A percentile compares a stretch with the other conserved stretches of the same genome.
phyloP scores from a whole-genome alignment of 2,888 invertebrate genomes.

The Marasmarcha lunaedactyla region DNA sequence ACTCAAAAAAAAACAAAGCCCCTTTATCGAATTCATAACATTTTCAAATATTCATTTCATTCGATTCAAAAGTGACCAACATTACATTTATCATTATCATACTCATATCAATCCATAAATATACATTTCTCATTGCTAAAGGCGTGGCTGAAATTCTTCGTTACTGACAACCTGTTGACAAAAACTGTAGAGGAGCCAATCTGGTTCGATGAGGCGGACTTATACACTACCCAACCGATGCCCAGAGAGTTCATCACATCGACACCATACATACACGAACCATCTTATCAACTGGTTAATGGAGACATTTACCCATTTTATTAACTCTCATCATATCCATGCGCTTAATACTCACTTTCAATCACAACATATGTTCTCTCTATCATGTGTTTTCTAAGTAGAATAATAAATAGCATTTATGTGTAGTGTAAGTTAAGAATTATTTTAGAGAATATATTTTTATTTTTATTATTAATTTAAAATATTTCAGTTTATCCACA shows the following conservation, averaged over 20 bases:
- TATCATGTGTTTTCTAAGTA: no score
- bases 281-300: constrained; percentile 62
- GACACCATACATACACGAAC: constrained; percentile 44
- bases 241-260: constrained; percentile 40
- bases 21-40: constrained; percentile 53
- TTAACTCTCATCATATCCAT: constrained; percentile 9
- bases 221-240: constrained; percentile 46
- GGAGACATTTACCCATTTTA: constrained; percentile 34
- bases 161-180: constrained; percentile 62
- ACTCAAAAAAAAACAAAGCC: constrained; percentile 36
- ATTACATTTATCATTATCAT: constrained; percentile 1
- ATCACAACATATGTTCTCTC: no score
- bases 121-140: constrained; percentile 54
- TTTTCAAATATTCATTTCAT: constrained; percentile 1
- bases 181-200: constrained; percentile 60
- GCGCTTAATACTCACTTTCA: constrained; percentile 30
- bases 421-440: constrained; percentile 4
- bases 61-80: background rate
- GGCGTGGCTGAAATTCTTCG: constrained; percentile 72
- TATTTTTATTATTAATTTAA: no score
- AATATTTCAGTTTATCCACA: no score
- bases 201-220: constrained; percentile 54
- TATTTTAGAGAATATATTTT: constrained; percentile 2
- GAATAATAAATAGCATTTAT: background rate
- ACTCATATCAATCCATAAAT: constrained; percentile 14